Percentiles rank a stretch among this genome's conserved stretches.
Conservation (phyloP, 2,113 vertebrate species). For the Podilymbus podiceps region DNA sequence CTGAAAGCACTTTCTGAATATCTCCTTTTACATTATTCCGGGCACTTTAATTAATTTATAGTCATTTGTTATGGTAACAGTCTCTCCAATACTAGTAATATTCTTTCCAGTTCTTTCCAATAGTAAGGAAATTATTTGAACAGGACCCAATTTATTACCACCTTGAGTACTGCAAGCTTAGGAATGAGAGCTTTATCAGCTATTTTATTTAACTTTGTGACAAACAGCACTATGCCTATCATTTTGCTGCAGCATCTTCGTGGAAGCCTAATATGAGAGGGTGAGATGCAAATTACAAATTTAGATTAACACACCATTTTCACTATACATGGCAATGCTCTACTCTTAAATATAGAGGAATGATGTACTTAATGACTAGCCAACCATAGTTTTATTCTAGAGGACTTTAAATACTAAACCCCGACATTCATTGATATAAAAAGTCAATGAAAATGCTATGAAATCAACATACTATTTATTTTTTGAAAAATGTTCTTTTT, state of each 20-base stretch:
- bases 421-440: not conserved
- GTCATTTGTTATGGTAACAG: not conserved
- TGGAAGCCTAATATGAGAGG: not conserved
- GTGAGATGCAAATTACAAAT: not conserved
- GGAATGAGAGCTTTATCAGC: not conserved
- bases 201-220: not conserved
- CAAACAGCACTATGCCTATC: not conserved
- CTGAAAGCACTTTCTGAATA: not conserved
- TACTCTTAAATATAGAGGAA: not conserved
- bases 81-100: not conserved
- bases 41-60: not conserved
- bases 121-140: not conserved
- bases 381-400: not conserved
- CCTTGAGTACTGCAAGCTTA: not conserved
- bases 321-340: not conserved
- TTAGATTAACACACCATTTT: not conserved
- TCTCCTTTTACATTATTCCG: not conserved
- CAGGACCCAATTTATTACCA: not conserved
- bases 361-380: not conserved
- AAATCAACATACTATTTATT: not conserved
- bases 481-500: not conserved
- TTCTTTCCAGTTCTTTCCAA: not conserved
- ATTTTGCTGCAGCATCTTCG: not conserved
- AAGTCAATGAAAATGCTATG: not conserved
- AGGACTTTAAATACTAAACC: not conserved